A percentile compares a stretch with the other conserved stretches of the same genome.
Evolutionary conservation across 2,888 invertebrate species (phyloP).

Genomic region (Hartigia nigra): DNA sequence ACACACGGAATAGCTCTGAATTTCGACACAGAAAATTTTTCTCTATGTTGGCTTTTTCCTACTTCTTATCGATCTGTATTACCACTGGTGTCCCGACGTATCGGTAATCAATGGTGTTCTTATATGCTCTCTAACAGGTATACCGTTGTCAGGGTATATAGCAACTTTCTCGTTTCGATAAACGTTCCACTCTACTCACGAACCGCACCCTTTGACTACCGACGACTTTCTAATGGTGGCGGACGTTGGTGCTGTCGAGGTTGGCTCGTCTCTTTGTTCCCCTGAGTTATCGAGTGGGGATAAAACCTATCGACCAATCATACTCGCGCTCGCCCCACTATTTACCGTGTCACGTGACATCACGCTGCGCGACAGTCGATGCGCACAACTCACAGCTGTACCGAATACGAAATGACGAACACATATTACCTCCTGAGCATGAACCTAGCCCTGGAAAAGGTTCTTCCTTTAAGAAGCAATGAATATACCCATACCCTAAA

Average conservation of each 20-base stretch:
- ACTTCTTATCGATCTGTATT: background rate
- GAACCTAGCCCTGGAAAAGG: background rate
- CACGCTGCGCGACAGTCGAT: constrained; percentile 25
- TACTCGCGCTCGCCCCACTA: constrained; percentile 19
- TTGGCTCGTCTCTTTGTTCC: constrained; percentile 59
- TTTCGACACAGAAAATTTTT: background rate
- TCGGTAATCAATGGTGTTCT: background rate
- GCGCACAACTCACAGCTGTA: constrained; percentile 22
- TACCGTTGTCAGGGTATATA: background rate
- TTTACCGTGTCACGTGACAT: constrained; percentile 32
- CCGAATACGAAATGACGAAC: background rate
- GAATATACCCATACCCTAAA: background rate
- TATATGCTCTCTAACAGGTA: background rate
- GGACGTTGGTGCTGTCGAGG: constrained; percentile 41
- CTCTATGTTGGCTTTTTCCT: background rate
- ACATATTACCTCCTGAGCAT: background rate
- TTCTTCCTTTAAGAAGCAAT: background rate
- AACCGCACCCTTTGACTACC: constrained; percentile 46
- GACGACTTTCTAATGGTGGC: constrained; percentile 59
- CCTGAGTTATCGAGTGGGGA: constrained; percentile 30
- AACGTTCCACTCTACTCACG: constrained; percentile 24
- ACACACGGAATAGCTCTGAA: background rate
- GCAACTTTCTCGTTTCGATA: constrained; percentile 3
- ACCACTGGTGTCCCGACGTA: background rate
- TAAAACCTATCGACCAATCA: constrained; percentile 36